phyloP scores from a whole-genome alignment of 2,888 invertebrate species.

The Hydropsyche betteni region DNA sequence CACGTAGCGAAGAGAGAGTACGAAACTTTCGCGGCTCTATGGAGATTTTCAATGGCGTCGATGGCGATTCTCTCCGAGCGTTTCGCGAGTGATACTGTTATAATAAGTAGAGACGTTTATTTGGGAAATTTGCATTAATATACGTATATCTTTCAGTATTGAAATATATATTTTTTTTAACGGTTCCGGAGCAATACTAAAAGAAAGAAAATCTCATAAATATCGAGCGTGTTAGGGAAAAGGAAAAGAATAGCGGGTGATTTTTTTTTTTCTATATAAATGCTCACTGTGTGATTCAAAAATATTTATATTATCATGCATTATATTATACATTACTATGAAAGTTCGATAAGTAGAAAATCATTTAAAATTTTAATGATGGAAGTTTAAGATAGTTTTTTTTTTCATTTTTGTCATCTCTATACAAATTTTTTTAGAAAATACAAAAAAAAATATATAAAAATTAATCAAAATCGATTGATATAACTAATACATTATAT shows the following conservation, averaged over 20 bases:
- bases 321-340: too few species aligned
- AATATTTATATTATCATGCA: too few species aligned
- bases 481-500: too few species aligned
- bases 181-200: too few species aligned
- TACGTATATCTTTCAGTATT: not conserved
- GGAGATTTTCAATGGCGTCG: not conserved
- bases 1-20: constrained; percentile 24
- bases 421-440: too few species aligned
- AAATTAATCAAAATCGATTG: too few species aligned
- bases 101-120: constrained; percentile 14
- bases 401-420: too few species aligned
- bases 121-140: not conserved
- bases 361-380: too few species aligned
- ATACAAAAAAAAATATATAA: too few species aligned
- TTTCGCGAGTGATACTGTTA: not conserved
- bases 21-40: constrained; percentile 2
- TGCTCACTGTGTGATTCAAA: not conserved
- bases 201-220: constrained; percentile 15
- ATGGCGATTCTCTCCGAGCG: not conserved
- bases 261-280: not conserved
- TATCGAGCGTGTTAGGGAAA: constrained; percentile 6
- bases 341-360: too few species aligned
- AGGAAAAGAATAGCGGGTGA: constrained; percentile 15
- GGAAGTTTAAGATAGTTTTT: too few species aligned
- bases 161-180: too few species aligned